These are phyloP conservation scores for Cassiopea andromeda DNA, from an alignment of 30 jellyfish, hydroid and myxozoan species.

Conservation along the genomic window DNA sequence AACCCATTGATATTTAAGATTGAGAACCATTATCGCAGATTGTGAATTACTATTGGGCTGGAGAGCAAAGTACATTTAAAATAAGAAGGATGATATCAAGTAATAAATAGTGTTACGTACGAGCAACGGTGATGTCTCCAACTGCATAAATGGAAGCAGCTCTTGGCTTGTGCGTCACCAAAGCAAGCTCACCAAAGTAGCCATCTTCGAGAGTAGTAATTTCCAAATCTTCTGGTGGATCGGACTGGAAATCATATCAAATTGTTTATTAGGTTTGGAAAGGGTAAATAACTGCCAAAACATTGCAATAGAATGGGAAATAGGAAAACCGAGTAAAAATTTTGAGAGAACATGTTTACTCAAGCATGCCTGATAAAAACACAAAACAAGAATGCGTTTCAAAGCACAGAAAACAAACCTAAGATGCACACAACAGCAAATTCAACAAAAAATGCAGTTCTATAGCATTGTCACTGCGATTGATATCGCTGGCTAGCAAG, in stretches of 20 bases:
- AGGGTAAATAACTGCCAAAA: too few species aligned
- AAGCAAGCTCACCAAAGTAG: slow-evolving; percentile 98
- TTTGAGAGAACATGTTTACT: not conserved
- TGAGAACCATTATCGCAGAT: too few species aligned
- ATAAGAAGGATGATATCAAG: not conserved
- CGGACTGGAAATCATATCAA: slow-evolving; percentile 37
- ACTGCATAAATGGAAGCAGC: slow-evolving; percentile 98
- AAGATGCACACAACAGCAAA: too few species aligned
- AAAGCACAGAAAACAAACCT: too few species aligned
- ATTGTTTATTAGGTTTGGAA: not conserved
- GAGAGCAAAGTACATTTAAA: not conserved
- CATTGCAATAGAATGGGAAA: not conserved
- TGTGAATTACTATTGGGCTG: not conserved
- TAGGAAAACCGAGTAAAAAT: not conserved
- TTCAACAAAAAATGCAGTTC: too few species aligned
- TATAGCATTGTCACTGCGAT: too few species aligned
- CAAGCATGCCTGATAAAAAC: not conserved
- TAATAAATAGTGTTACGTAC: slow-evolving; percentile 25
- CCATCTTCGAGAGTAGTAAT: slow-evolving; percentile 89
- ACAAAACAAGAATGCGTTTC: too few species aligned
- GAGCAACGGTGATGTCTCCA: slow-evolving; percentile 87
- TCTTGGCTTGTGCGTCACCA: slow-evolving; percentile 99
- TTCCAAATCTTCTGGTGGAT: slow-evolving; percentile 88
- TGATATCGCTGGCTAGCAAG: too few species aligned
- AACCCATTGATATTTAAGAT: too few species aligned